Conservation (phyloP, 92 coral and sea anemone species). For the Muricea muricata region DNA sequence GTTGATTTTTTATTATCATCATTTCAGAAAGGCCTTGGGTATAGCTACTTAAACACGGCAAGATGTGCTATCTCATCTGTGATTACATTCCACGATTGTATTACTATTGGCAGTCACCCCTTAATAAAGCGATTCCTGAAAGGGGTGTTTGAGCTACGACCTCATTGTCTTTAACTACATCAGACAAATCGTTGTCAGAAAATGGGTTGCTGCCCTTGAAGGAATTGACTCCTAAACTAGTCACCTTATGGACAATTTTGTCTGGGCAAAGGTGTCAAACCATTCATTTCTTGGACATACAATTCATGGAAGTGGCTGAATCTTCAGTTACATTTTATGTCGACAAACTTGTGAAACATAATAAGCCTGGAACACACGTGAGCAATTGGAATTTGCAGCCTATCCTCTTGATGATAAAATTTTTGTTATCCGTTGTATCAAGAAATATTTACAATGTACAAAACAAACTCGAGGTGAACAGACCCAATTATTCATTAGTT, state of each 20-base stretch:
- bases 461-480: too few relatives aligned
- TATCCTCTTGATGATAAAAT: too few relatives aligned
- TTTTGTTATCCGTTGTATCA: too few relatives aligned
- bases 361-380: constrained; percentile 59
- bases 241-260: constrained; percentile 35
- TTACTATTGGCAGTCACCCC: too few relatives aligned
- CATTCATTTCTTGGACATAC: constrained; percentile 19
- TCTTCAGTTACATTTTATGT: constrained; percentile 39
- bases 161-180: constrained; percentile 40
- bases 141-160: neutral
- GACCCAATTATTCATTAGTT: too few relatives aligned
- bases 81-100: neutral
- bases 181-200: constrained; percentile 21
- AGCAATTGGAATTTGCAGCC: too few relatives aligned
- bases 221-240: constrained; percentile 52
- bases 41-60: constrained; percentile 15
- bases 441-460: too few relatives aligned
- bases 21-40: neutral
- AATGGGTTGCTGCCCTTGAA: constrained; percentile 42
- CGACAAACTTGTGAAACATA: constrained; percentile 51
- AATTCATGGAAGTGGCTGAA: constrained; percentile 17
- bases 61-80: neutral
- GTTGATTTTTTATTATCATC: neutral
- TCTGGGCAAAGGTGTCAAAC: constrained; percentile 67
- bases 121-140: constrained; percentile 1